Base-by-base conservation (phyloP, 2,113 vertebrate genomes). In the Odontesthes bonariensis region DNA sequence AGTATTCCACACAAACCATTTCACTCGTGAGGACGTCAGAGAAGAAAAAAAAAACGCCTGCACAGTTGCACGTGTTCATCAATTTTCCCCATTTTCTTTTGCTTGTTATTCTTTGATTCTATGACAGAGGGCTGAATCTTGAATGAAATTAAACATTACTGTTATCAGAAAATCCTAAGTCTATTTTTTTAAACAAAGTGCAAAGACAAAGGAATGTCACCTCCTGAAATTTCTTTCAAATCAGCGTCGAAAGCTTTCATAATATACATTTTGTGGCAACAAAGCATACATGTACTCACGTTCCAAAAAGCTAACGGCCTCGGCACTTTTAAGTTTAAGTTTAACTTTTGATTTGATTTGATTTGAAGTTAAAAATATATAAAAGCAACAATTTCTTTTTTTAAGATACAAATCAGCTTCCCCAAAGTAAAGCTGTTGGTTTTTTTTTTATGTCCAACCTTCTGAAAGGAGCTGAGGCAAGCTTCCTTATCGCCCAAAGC, bases 391-490 rank as follows among this genome's bases (percentile, higher is more conserved):
- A 56, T 67, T 74, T 5, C 14, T 33, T 63, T 27, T 27, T 67
- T 46, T 72, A 17, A 69, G 65, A 64, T 71, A 10, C 35, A 51
- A 44, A 72, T 77, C 82, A 58, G 51, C n/a, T 67, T 79, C 42
- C 62, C 1, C 12, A 17, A 17, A 33, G 52, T 44, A 73, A 54
- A 23, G 6, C 6, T 32, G 20, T 27, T 27, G 27, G 1, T 27
- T 27, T 27, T 27, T 54, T 4, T 57, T 47, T 5, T 0, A n/a
- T n/a, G n/a, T 57, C 63, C 32, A 55, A 38, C 56, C 60, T 61
- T 42, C 55, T 70, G 35, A 54, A 62, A 73, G 64, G 52, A 63
- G 61, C 66, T 54, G 38, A 59, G 57, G 77, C 54, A 0, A 67
- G 55, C 60, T 51, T 75, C 61, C 17, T 83, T 64, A 71, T 80